phyloP scores from a whole-genome alignment of 2,113 vertebrate genomes.

The Halcyon malimbica region DNA sequence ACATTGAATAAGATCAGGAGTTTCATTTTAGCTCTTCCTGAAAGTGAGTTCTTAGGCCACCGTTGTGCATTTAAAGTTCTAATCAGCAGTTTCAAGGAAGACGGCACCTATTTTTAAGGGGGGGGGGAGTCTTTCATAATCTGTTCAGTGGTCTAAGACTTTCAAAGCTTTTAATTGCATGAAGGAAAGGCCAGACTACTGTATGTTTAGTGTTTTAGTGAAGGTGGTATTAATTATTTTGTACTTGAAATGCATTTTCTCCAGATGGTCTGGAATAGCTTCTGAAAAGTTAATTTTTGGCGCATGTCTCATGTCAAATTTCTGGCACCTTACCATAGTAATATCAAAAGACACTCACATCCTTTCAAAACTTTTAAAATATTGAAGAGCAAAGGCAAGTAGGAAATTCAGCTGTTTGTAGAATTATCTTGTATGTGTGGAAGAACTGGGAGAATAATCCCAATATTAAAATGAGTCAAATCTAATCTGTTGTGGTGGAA shows the following conservation, averaged over 20 bases:
- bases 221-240: conserved; percentile 61
- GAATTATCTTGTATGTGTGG: background rate
- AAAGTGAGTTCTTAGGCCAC: background rate
- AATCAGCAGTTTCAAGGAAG: background rate
- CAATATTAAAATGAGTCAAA: background rate
- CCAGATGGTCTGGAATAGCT: conserved; percentile 66
- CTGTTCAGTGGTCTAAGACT: background rate
- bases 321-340: conserved; percentile 24
- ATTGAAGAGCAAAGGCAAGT: background rate
- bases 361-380: background rate
- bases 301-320: conserved; percentile 5
- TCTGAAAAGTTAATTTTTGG: conserved; percentile 64
- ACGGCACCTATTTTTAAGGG: background rate
- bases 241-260: background rate
- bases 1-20: background rate
- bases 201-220: background rate
- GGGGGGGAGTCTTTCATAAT: background rate
- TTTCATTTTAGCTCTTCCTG: conserved; percentile 5
- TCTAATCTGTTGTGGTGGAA: background rate
- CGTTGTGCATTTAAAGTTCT: background rate
- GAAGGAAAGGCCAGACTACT: conserved; percentile 32
- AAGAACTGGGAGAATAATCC: background rate
- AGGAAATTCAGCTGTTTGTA: background rate
- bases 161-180: conserved; percentile 20
- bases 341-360: conserved; percentile 22